Conservation (phyloP, 2,113 vertebrate genomes). For the Pholis gunnellus region DNA sequence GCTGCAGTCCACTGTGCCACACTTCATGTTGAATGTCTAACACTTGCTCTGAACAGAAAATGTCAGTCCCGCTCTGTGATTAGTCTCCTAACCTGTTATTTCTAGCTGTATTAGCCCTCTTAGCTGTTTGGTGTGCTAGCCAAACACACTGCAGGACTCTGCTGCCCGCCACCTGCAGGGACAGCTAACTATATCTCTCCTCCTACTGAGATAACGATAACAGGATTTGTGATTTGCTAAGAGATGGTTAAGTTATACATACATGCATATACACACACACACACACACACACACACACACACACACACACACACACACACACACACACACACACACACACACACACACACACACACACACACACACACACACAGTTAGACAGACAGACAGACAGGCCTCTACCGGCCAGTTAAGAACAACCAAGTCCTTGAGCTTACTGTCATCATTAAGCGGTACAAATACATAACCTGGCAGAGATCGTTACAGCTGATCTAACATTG, state of each 20-base stretch:
- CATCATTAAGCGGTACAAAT: background rate
- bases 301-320: no score
- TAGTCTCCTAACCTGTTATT: background rate
- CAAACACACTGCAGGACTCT: background rate
- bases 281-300: no score
- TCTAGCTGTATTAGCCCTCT: background rate
- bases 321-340: no score
- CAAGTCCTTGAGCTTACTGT: no score
- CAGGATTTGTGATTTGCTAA: background rate
- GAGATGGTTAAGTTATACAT: background rate
- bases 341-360: no score
- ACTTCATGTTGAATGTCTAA: background rate
- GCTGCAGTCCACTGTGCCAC: background rate
- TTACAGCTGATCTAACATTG: background rate
- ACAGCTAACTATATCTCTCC: background rate
- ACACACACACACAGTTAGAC: no score
- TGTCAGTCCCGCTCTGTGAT: background rate
- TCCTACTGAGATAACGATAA: background rate
- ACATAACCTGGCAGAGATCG: background rate
- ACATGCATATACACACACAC: background rate
- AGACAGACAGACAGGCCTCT: background rate
- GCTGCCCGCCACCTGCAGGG: background rate
- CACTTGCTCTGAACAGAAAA: background rate
- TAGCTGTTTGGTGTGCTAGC: background rate
- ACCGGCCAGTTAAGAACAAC: background rate